Evolutionary conservation across 1,140 invertebrate genomes (phyloP).

Genomic region (Euwallacea fornicatus): DNA sequence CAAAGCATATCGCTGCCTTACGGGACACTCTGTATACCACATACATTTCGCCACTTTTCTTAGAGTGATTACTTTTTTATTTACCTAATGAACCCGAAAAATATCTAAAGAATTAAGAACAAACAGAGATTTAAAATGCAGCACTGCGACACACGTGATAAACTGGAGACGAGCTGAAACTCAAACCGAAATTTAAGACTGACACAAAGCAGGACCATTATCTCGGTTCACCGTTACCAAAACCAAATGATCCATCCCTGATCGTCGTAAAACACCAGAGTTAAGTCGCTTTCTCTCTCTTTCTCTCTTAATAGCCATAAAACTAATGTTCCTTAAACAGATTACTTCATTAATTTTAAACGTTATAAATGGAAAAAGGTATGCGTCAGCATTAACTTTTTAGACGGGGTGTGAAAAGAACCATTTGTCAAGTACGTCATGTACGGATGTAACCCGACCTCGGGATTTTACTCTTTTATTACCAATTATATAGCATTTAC

Average conservation of each 20-base stretch:
- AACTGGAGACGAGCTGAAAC: too few relatives aligned
- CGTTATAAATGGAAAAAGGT: conserved; percentile 30
- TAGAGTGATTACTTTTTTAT: too few relatives aligned
- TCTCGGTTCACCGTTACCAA: neutral
- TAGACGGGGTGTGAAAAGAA: conserved; percentile 33
- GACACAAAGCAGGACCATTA: too few relatives aligned
- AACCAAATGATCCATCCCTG: conserved; percentile 6
- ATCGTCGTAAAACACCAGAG: conserved; percentile 11
- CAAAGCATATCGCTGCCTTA: too few relatives aligned
- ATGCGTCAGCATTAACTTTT: conserved; percentile 34
- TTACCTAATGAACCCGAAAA: too few relatives aligned
- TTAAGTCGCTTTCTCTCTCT: conserved; percentile 1
- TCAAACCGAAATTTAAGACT: too few relatives aligned
- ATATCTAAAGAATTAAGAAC: too few relatives aligned
- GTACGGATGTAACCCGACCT: conserved; percentile 16
- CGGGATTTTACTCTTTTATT: neutral
- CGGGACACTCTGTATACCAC: too few relatives aligned
- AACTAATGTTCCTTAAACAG: conserved; percentile 31
- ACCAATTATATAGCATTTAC: neutral
- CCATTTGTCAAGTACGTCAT: conserved; percentile 29
- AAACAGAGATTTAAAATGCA: too few relatives aligned
- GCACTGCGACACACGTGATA: too few relatives aligned
- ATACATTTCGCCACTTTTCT: too few relatives aligned
- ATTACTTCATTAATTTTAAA: conserved; percentile 38
- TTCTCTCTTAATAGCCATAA: conserved; percentile 22